Evolutionary conservation across 64 coral and sea anemone genomes (phyloP), one percentile per base, ranked within the genome.

Genomic region (Actinia equina): DNA sequence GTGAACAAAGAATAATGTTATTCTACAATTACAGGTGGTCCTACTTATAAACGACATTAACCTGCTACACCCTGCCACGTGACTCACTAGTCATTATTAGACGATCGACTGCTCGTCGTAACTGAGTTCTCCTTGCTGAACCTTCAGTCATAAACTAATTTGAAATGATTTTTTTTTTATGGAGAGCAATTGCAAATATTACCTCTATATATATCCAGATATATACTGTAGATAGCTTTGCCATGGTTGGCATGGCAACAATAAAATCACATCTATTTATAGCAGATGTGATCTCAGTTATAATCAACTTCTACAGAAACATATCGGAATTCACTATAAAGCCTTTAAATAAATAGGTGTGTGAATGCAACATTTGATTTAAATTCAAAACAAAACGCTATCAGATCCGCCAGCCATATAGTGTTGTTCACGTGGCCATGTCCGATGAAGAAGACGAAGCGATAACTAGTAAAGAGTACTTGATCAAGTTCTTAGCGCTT

Each of bases 401-500:
- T 37, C 30, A 37, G 30, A 37, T 0, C 46, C 46, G 46, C 46
- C 46, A 49, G 46, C 46, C 7, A 8, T 4, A n/a, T 3, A 26
- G 10, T 41, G 12, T 30, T 30, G 13, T 25, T 12, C 3, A 26
- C 20, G 69, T 13, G n/a, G 41, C 80, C n/a, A 74, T 74, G 69
- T 74, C 69, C 1, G 83, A 91, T 56, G 89, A 91, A 16, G 85
- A 87, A 55, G 90, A 92, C 19, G 84, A 86, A 82, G 43, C 22
- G 4, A 15, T n/a, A 23, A 7, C 17, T 1, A 63, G 83, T 45
- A 87, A 63, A 53, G 95, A 98, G 43, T 98, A 87, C 54, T 77
- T 98, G 77, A 94, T 94, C 55, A 98, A 98, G 44, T 94, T 98
- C 85, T 79, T 98, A 77, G 89, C 92, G 14, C 54, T 98, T 12